Conservation (phyloP, 2,113 vertebrate species). For the Falco punctatus region DNA sequence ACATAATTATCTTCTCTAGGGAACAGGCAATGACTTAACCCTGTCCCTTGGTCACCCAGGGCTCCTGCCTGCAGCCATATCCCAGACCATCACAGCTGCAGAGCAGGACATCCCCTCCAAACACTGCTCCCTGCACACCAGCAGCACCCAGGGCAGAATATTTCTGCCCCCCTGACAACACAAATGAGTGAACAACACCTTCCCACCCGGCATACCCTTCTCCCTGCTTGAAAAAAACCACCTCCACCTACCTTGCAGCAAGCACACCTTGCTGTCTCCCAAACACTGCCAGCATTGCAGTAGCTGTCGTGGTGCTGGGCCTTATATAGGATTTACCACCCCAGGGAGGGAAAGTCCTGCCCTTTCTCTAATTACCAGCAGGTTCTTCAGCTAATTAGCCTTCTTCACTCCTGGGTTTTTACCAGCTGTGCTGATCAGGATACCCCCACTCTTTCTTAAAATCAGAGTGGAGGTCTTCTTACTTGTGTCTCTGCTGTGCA, state of each 20-base stretch:
- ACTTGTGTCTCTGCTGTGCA: not conserved
- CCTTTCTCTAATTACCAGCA: not conserved
- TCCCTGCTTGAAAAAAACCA: accelerated
- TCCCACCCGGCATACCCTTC: accelerated
- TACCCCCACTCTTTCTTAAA: not conserved
- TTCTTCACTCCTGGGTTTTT: not conserved
- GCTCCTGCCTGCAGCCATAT: not conserved
- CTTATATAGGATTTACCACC: not conserved
- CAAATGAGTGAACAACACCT: not conserved
- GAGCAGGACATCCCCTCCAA: not conserved
- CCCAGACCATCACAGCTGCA: accelerated
- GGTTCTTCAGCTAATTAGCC: not conserved
- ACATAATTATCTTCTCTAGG: accelerated
- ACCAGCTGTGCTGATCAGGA: not conserved
- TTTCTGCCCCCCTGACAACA: accelerated
- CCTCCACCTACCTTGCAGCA: accelerated
- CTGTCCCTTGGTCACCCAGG: accelerated
- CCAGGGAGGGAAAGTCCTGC: not conserved
- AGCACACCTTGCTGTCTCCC: accelerated
- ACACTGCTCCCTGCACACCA: not conserved
- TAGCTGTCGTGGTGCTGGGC: accelerated
- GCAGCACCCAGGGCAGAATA: not conserved
- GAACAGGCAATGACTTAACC: not conserved
- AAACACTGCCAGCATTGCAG: accelerated
- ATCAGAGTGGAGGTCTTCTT: not conserved